Evolutionary conservation across 23 tunicate genomes (phyloP), one percentile per base, ranked within the genome.

Genomic region (Phallusia fumigata): DNA sequence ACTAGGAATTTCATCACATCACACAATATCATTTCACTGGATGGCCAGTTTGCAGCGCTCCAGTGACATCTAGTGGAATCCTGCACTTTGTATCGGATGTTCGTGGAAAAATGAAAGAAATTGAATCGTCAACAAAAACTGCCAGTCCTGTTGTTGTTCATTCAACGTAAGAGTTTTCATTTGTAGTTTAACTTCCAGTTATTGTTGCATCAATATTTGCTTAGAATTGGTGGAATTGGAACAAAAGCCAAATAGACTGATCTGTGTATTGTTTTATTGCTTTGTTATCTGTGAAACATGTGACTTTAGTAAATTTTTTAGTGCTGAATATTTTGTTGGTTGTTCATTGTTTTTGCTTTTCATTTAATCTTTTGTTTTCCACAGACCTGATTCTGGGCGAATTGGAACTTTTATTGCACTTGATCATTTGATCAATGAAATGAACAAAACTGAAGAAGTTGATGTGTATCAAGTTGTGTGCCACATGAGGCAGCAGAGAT

Each of bases 11-110:
- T 21, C 69, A 16, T 58, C 16, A 8, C 16, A 58, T 58, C 69
- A 58, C 69, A 58, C 69, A 58, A 58, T 58, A 6, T 58, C 69
- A 58, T 1, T 58, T 6, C 69, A 58, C 16, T 24, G 69, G 28
- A 24, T 58, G 69, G 69, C 69, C 69, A 58, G 69, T 24, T 21
- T 58, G 28, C 69, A 58, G 69, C 69, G 13, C 69, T 58, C 69
- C 69, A 21, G 28, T 16, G 69, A 58, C 69, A 58, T 58, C 69
- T 6, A 58, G 69, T 58, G 69, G 69, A 21, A 22, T 58, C 16
- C 10, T 85, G 36, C 64, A 76, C 36, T 52, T 85, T 32, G 65
- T 79, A 13, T 35, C 69, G 13, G 47, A 79, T 10, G 89, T 79
- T 33, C 32, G 31, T 31, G 22, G 0, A 33, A 32, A 69, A 15